Evolutionary conservation across 2,113 vertebrate species (phyloP).

Genomic region (Protomyctophum bolini): DNA sequence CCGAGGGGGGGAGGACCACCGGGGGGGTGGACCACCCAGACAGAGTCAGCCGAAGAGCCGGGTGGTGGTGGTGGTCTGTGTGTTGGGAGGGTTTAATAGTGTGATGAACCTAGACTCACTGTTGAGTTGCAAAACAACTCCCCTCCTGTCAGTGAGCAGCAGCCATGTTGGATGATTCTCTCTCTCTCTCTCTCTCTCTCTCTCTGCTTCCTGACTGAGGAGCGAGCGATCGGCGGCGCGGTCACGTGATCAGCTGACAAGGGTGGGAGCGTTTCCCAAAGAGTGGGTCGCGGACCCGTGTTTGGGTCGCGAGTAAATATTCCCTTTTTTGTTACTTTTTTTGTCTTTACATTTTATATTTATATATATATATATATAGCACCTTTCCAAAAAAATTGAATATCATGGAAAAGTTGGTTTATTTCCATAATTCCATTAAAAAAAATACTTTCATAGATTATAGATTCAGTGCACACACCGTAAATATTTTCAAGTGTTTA

Average conservation of each 20-base stretch:
- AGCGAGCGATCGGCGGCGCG: constrained; percentile 19
- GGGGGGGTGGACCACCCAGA: not conserved
- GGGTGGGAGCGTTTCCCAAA: no score
- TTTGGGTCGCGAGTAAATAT: no score
- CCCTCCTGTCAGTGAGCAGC: constrained; percentile 51
- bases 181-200: constrained; percentile 23
- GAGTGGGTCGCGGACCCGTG: no score
- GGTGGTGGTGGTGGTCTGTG: not conserved
- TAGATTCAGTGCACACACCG: no score
- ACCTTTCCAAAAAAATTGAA: no score
- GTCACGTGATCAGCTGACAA: constrained; percentile 66
- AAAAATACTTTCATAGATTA: no score
- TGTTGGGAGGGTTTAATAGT: not conserved
- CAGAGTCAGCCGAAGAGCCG: constrained; percentile 1
- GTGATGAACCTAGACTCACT: constrained; percentile 11
- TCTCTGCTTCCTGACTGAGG: constrained; percentile 64
- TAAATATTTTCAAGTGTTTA: no score
- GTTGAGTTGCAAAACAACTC: constrained; percentile 53
- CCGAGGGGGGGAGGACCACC: not conserved
- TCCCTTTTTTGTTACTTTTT: no score
- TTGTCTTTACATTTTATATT: no score
- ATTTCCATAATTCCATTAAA: no score
- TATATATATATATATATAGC: no score
- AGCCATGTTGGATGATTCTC: constrained; percentile 69
- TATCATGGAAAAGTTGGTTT: no score